Evolutionary conservation across 2,888 invertebrate genomes (phyloP).

Genomic region (Epinotia nisella): DNA sequence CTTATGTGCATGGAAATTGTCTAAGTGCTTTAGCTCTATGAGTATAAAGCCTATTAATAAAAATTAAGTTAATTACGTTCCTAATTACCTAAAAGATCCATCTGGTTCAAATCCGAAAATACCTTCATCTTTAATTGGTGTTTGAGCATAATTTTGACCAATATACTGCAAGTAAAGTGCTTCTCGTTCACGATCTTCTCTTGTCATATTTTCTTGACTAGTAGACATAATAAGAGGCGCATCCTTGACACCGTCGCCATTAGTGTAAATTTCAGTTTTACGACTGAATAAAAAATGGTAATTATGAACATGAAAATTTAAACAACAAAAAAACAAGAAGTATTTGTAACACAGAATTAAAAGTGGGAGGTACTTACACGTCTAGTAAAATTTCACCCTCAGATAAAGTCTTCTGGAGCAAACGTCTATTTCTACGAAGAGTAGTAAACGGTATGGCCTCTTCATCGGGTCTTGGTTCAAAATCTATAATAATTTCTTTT

Average conservation of each 20-base stretch:
- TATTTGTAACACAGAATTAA: background rate
- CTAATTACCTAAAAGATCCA: conserved; percentile 78
- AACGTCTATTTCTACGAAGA: conserved; percentile 76
- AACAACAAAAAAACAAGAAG: background rate
- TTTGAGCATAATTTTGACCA: conserved; percentile 81
- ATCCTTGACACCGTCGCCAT: conserved; percentile 78
- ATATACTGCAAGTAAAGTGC: conserved; percentile 75
- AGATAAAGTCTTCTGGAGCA: conserved; percentile 90
- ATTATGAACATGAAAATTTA: background rate
- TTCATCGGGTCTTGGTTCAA: conserved; percentile 89
- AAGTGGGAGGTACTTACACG: conserved; percentile 67
- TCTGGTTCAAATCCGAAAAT: conserved; percentile 83
- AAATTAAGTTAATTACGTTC: conserved; percentile 21
- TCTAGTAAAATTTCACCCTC: conserved; percentile 91
- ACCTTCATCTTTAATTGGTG: conserved; percentile 85
- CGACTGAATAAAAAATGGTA: conserved; percentile 61
- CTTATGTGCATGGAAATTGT: conserved; percentile 46
- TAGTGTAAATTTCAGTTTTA: conserved; percentile 78
- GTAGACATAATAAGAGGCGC: conserved; percentile 83
- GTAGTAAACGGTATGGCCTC: conserved; percentile 87
- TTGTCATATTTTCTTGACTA: conserved; percentile 86
- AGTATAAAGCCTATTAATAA: conserved; percentile 42
- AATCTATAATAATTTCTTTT: conserved; percentile 94
- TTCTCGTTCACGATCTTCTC: conserved; percentile 77
- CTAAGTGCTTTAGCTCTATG: conserved; percentile 46